Evolutionary conservation across 2,888 invertebrate genomes (phyloP).

Genomic region (Zonitis immaculata): DNA sequence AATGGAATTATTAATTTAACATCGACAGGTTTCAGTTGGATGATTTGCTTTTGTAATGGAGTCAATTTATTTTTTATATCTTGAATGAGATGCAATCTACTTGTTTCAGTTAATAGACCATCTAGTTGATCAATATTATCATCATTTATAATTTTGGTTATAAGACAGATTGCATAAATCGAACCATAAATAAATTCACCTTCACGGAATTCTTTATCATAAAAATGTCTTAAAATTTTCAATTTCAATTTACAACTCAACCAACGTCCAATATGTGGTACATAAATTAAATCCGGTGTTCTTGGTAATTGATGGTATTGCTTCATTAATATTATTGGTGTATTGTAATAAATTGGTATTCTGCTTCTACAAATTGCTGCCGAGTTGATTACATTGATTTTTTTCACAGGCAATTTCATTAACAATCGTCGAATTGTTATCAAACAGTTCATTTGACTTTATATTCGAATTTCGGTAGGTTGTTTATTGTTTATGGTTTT

Average conservation of each 20-base stretch:
- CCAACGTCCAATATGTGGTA: conserved; percentile 45
- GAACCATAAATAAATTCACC: conserved; percentile 47
- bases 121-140: conserved; percentile 38
- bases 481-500: too few relatives aligned
- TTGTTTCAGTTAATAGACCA: conserved; percentile 35
- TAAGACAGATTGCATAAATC: conserved; percentile 42
- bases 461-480: too few relatives aligned
- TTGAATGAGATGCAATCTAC: conserved; percentile 33
- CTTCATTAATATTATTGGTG: not conserved
- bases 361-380: not conserved
- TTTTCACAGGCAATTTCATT: not conserved
- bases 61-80: conserved; percentile 37
- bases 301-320: conserved; percentile 29
- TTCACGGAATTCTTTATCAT: conserved; percentile 48
- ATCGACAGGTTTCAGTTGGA: conserved; percentile 40
- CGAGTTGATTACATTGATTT: not conserved
- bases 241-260: conserved; percentile 44
- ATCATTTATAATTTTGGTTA: conserved; percentile 44
- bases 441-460: not conserved
- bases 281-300: conserved; percentile 45
- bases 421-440: not conserved
- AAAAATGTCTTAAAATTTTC: conserved; percentile 40
- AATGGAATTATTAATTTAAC: conserved; percentile 47
- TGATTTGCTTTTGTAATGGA: conserved; percentile 39
- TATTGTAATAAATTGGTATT: not conserved